Percentiles rank a stretch among this genome's conserved stretches.
Evolutionary conservation across 1,140 invertebrate species (phyloP).

Genomic region (Schlechtendalia chinensis): DNA sequence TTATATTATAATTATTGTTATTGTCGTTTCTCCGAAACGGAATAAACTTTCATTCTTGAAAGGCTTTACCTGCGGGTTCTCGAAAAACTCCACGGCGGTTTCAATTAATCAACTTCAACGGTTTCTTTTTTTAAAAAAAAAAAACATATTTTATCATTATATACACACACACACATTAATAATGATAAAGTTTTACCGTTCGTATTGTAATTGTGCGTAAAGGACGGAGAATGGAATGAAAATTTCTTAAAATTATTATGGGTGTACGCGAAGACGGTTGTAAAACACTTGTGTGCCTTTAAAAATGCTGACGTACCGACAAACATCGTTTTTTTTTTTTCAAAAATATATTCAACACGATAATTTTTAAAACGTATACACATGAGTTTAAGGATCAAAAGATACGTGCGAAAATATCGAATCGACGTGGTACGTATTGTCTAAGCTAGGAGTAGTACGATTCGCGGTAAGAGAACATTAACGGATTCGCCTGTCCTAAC

Average conservation of each 20-base stretch:
- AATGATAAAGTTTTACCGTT: slow-evolving; percentile 6
- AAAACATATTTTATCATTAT: background rate
- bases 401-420: too few species aligned
- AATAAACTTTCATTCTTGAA: slow-evolving; percentile 18
- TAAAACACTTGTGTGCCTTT: background rate
- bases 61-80: background rate
- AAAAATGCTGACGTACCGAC: background rate
- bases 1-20: background rate
- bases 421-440: too few species aligned
- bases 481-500: too few species aligned
- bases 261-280: background rate
- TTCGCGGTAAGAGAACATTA: too few species aligned
- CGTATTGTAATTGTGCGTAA: background rate
- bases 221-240: background rate
- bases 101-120: slow-evolving; percentile 20
- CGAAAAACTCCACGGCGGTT: slow-evolving; percentile 7
- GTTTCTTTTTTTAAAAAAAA: background rate
- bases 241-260: background rate
- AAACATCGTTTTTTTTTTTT: background rate
- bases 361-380: too few species aligned
- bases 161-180: background rate
- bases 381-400: too few species aligned
- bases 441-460: too few species aligned
- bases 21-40: background rate
- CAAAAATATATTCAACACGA: too few species aligned